Conservation (phyloP, 2,113 vertebrate genomes). For the Corythornis vintsioides region DNA sequence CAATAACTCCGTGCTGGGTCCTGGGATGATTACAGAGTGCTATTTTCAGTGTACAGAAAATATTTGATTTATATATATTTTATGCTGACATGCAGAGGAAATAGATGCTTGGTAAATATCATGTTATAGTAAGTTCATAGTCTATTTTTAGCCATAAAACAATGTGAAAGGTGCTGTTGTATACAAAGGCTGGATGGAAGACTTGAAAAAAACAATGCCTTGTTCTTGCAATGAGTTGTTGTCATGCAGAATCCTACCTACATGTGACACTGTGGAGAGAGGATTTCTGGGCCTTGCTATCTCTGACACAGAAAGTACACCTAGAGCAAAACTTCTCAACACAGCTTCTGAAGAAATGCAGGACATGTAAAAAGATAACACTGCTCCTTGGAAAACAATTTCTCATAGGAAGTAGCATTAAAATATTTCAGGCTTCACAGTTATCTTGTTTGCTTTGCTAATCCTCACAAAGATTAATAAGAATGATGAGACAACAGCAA, state of each 20-base stretch:
- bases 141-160: slow-evolving; percentile 45
- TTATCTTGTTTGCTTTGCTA: slow-evolving; percentile 66
- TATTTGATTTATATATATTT: slow-evolving; percentile 51
- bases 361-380: neutral
- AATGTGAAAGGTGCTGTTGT: neutral
- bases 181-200: neutral
- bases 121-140: neutral
- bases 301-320: neutral
- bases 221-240: neutral
- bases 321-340: neutral
- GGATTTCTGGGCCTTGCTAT: neutral
- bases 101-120: slow-evolving; percentile 6
- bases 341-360: neutral
- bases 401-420: slow-evolving; percentile 34
- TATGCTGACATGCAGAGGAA: slow-evolving; percentile 41
- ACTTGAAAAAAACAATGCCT: neutral
- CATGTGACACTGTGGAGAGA: neutral
- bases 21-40: neutral
- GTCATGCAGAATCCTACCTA: neutral
- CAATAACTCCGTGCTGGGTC: neutral
- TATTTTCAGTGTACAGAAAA: slow-evolving; percentile 30
- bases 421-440: slow-evolving; percentile 51
- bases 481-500: slow-evolving; percentile 56
- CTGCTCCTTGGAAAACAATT: slow-evolving; percentile 27
- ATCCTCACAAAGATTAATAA: slow-evolving; percentile 60